Evolutionary conservation across 2,888 invertebrate genomes (phyloP), one percentile per base, ranked within the genome.

Genomic region (Chrysolina haemoptera): DNA sequence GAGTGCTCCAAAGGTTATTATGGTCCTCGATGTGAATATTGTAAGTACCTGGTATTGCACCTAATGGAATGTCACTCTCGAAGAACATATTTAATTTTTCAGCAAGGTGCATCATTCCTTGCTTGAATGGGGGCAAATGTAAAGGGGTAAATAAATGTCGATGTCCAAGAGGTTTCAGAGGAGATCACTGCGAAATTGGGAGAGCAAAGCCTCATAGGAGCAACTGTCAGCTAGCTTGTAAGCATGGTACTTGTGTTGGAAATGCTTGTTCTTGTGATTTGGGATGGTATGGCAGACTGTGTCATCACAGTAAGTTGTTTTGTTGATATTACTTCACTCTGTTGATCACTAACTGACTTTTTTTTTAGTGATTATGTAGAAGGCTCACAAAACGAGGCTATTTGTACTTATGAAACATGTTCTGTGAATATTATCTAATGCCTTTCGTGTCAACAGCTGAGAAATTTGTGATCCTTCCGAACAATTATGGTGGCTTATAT

Each of bases 121-220:
- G 98, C 86, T 89, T 96, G 81, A 97, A 97, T 87, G 96, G 96
- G 14, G 97, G 98, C 0, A 93, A 94, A 71, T 98, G 98, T 86
- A 94, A 93, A 83, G 96, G 96, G 46, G 94, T 94, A 74, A 97
- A 98, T 88, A 93, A 94, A 85, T 98, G 98, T 87, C 93, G 95
- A 76, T 98, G 98, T 87, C 94, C 94, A 3, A 90, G 91, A 59
- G 97, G 96, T 9, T 94, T 94, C 81, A 92, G 92, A 78, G 98
- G 98, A 12, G 93, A 96, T 88, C 96, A 96, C 88, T 98, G 98
- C 88, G 97, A 98, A 90, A 94, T 96, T 84, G 96, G 94, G 63
- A 90, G 94, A 80, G 91, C 93, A 35, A 89, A 90, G 75, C 88
- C 90, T 0, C 92, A 91, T 81, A 90, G 93, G 78, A 93, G 93